Conservation (phyloP, 2,113 vertebrate genomes). For the Leuciscus idus region DNA sequence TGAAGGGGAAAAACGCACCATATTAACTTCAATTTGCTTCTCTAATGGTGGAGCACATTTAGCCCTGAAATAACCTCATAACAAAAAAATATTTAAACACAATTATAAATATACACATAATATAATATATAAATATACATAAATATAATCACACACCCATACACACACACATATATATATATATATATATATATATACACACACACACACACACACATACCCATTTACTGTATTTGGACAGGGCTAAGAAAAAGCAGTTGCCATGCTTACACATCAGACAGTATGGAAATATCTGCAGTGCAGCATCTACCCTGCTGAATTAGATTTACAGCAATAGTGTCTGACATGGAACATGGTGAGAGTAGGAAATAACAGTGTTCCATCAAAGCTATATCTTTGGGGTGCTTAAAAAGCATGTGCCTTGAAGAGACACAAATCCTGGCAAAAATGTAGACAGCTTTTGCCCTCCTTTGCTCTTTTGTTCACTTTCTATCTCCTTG, state of each 20-base stretch:
- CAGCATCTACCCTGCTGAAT: conserved; percentile 23
- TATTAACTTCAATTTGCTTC: conserved; percentile 40
- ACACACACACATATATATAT: neutral
- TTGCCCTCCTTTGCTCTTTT: neutral
- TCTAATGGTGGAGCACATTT: conserved; percentile 7
- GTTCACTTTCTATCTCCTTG: neutral
- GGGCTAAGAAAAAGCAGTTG: neutral
- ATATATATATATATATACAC: neutral
- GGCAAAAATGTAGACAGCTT: conserved; percentile 41
- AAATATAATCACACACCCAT: neutral
- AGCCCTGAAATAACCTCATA: conserved; percentile 1
- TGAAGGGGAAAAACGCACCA: neutral
- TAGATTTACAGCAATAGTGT: conserved; percentile 33
- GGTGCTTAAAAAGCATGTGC: conserved; percentile 36
- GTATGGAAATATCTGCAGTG: conserved; percentile 33
- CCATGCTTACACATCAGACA: conserved; percentile 15
- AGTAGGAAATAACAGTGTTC: conserved; percentile 44
- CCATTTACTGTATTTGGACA: neutral
- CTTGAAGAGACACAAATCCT: conserved; percentile 24
- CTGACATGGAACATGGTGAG: conserved; percentile 41
- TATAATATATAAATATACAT: no score
- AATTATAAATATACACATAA: neutral
- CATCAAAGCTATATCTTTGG: conserved; percentile 35
- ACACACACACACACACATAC: neutral
- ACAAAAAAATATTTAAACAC: conserved; percentile 5